These are phyloP conservation scores for Rhynchomys soricoides DNA, from an alignment of 2,113 vertebrate genomes.

Conservation along the genomic window DNA sequence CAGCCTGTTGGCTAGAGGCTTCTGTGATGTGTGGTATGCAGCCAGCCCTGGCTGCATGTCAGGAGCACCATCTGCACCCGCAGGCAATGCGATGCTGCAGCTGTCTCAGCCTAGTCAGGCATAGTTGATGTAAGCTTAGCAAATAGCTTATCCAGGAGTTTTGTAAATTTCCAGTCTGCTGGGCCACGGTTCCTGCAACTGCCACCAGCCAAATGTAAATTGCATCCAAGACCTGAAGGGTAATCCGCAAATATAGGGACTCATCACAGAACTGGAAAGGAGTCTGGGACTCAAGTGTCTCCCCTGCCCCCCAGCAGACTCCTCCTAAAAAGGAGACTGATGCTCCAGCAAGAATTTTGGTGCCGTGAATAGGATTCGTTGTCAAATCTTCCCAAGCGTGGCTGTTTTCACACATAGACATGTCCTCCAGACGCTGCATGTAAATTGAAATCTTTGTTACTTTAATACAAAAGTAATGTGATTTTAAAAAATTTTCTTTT, in stretches of 20 bases:
- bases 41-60: conserved; percentile 44
- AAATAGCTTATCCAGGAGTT: conserved; percentile 74
- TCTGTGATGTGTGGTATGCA: background rate
- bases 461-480: conserved; percentile 26
- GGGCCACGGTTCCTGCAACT: conserved; percentile 22
- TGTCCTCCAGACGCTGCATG: background rate
- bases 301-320: background rate
- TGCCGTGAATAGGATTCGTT: background rate
- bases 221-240: conserved; percentile 52
- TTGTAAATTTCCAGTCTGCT: conserved; percentile 72
- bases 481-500: background rate
- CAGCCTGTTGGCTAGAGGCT: background rate
- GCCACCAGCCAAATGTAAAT: conserved; percentile 59
- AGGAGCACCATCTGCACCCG: conserved; percentile 64
- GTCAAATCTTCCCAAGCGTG: background rate
- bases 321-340: background rate
- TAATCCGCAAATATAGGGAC: conserved; percentile 7
- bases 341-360: background rate
- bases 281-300: conserved; percentile 38
- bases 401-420: background rate
- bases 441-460: conserved; percentile 29
- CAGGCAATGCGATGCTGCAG: background rate
- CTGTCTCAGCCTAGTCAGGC: conserved; percentile 61
- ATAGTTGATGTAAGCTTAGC: conserved; percentile 69
- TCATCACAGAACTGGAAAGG: conserved; percentile 30